Conservation (phyloP, 2,113 vertebrate species). For the Panthera uncia region DNA sequence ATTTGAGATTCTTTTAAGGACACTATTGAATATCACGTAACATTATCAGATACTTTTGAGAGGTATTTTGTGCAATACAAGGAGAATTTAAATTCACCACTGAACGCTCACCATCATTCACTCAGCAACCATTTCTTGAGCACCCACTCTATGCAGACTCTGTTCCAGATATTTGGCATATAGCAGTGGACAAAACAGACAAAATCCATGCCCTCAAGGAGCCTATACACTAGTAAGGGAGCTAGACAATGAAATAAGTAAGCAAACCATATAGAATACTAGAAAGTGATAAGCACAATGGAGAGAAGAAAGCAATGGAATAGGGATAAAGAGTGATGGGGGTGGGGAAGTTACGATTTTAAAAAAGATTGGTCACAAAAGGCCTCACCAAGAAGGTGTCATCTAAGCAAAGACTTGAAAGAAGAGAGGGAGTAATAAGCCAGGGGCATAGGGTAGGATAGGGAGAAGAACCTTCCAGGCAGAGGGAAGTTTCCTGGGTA, state of each 20-base stretch:
- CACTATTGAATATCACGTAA: not conserved
- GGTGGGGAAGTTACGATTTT: not conserved
- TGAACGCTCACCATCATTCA: not conserved
- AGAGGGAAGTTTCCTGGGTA: not conserved
- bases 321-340: not conserved
- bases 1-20: not conserved
- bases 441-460: not conserved
- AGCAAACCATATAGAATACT: not conserved
- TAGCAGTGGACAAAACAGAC: not conserved
- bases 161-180: not conserved
- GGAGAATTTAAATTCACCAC: not conserved
- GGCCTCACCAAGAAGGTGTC: not conserved
- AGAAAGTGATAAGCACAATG: not conserved
- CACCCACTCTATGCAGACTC: not conserved
- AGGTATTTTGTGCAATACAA: not conserved
- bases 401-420: slow-evolving; percentile 11
- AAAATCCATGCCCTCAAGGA: not conserved
- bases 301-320: not conserved
- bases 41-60: not conserved
- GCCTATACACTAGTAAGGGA: not conserved
- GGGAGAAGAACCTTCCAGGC: not conserved
- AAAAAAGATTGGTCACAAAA: not conserved
- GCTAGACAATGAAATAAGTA: not conserved
- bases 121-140: not conserved
- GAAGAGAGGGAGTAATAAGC: not conserved